Percentiles rank a stretch among this genome's conserved stretches.
These are phyloP conservation scores for Ptychoptera contaminata DNA, from an alignment of 2,888 invertebrate species.

Conservation along the genomic window DNA sequence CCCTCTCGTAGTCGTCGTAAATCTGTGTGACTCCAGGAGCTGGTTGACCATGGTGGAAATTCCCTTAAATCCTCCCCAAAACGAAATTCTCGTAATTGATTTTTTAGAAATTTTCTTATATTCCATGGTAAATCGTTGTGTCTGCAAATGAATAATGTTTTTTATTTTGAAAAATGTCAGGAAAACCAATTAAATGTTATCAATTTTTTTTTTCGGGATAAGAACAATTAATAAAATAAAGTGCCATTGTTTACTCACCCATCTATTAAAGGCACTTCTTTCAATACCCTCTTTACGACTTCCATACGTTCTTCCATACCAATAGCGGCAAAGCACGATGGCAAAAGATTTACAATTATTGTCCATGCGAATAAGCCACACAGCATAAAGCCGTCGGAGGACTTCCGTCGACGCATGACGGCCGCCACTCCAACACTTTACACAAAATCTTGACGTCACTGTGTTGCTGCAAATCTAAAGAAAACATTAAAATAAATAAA, in stretches of 20 bases:
- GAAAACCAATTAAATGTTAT: neutral
- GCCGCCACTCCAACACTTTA: no score
- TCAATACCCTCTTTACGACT: constrained; percentile 37
- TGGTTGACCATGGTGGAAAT: constrained; percentile 57
- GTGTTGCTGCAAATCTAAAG: no score
- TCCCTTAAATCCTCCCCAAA: constrained; percentile 51
- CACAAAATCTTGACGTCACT: no score
- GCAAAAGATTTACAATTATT: constrained; percentile 27
- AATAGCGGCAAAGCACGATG: constrained; percentile 25
- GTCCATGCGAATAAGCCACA: constrained; percentile 32
- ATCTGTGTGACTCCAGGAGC: constrained; percentile 67
- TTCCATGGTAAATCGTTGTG: constrained; percentile 54
- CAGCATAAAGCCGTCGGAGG: constrained; percentile 22
- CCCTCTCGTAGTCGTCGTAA: constrained; percentile 55
- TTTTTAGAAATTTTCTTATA: constrained; percentile 49
- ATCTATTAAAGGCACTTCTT: constrained; percentile 44
- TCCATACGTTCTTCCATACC: constrained; percentile 40
- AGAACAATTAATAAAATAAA: neutral
- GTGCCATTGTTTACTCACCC: constrained; percentile 28
- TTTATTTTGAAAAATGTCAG: neutral
- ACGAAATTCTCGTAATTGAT: constrained; percentile 40
- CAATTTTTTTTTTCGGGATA: neutral
- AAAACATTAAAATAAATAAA: no score
- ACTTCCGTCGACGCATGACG: constrained; percentile 3
- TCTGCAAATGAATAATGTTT: constrained; percentile 12